Evolutionary conservation across 2,113 vertebrate genomes (phyloP), one percentile per base, ranked within the genome.

Genomic region (Eptesicus fuscus): DNA sequence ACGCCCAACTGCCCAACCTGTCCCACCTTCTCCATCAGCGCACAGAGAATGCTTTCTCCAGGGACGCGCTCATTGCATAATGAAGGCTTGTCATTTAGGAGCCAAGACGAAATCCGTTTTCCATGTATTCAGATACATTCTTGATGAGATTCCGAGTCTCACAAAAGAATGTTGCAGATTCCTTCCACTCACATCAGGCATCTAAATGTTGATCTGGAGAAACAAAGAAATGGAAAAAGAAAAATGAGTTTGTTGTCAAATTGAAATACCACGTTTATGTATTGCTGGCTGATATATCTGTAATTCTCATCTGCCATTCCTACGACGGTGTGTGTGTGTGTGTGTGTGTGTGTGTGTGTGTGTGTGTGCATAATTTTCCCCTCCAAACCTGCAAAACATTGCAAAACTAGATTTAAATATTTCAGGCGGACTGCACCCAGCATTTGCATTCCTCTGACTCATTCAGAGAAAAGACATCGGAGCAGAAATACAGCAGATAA

Each of bases 361-460:
- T 4, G 71, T 9, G 4, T 28, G 53, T 90, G 20, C 95, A 65
- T 90, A 89, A 93, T 93, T 95, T 97, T 95, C 95, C 76, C 22
- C 90, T 96, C 95, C 91, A 98, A 98, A 98, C 97, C 98, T 98
- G 98, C 98, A 99, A 97, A 98, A 98, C 98, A 98, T 98, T 98
- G 97, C 97, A 98, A 98, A 98, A 98, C 98, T 97, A 98, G 98
- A 98, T 99, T 99, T 98, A 98, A 98, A 99, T 99, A 98, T 98
- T 99, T 98, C 98, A 98, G 97, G 97, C 98, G 88, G 97, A 98
- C 98, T 98, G 97, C 98, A 95, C 97, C 94, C 97, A 98, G 99
- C 99, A 99, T 99, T 99, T 99, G 99, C 99, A 99, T 99, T 99
- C 99, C 99, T 99, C 98, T 99, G 99, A 99, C 98, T 99, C 98